phyloP scores from a whole-genome alignment of 2,113 vertebrate species.

The Saccopteryx bilineata region DNA sequence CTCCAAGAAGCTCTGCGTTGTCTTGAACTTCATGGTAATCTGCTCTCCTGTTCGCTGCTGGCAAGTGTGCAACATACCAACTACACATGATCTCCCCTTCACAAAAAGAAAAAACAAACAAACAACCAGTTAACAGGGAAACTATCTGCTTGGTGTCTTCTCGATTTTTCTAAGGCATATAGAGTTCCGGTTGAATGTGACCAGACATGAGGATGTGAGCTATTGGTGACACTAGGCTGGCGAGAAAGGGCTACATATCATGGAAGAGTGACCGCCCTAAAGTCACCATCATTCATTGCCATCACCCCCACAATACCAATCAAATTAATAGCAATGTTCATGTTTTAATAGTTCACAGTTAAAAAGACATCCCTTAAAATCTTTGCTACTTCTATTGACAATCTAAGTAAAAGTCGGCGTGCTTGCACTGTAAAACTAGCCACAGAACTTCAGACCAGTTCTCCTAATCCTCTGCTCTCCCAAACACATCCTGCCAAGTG shows the following conservation, averaged over 20 bases:
- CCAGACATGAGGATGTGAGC: accelerated
- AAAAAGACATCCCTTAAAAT: neutral
- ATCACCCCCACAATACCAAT: neutral
- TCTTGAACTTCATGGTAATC: neutral
- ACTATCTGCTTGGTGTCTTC: neutral
- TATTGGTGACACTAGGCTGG: neutral
- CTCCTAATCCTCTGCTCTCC: neutral
- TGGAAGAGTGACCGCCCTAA: neutral
- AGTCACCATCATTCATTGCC: neutral
- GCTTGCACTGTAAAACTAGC: neutral
- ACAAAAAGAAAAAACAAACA: neutral
- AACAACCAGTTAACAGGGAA: neutral
- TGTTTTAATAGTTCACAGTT: neutral
- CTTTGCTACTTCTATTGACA: neutral
- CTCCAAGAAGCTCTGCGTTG: neutral
- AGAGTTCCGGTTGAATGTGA: neutral
- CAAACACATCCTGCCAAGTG: neutral
- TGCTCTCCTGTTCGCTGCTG: neutral
- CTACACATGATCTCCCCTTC: neutral
- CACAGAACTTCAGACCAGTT: neutral
- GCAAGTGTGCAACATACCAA: neutral
- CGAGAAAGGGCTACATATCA: neutral
- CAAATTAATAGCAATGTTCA: neutral
- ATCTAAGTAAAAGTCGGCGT: neutral
- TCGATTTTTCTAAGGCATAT: neutral